phyloP scores from a whole-genome alignment of 2,888 invertebrate species.

The Buathra laborator region DNA sequence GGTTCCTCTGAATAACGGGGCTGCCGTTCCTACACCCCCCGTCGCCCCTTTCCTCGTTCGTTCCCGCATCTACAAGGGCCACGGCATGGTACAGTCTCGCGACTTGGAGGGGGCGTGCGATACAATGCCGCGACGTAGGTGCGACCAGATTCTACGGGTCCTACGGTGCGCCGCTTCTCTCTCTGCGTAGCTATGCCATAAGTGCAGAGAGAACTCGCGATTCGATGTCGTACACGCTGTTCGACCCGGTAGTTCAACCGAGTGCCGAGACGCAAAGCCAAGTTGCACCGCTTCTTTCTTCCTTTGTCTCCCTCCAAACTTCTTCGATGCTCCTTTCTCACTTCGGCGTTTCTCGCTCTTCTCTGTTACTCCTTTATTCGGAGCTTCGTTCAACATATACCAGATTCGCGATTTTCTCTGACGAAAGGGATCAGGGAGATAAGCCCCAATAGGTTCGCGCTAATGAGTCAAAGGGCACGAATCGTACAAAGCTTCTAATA shows the following conservation, averaged over 20 bases:
- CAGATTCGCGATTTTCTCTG: constrained; percentile 21
- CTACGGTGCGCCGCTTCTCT: constrained; percentile 20
- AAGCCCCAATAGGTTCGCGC: constrained; percentile 33
- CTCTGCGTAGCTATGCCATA: constrained; percentile 17
- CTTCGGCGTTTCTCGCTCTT: constrained; percentile 2
- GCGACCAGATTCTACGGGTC: constrained; percentile 24
- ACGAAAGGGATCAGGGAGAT: constrained; percentile 8
- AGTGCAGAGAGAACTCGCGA: constrained; percentile 53
- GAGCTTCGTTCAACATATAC: not conserved
- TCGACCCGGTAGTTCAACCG: constrained; percentile 56
- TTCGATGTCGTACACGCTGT: constrained; percentile 67
- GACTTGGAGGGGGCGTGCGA: constrained; percentile 20
- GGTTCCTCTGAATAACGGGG: constrained; percentile 58
- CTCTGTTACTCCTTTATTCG: not conserved
- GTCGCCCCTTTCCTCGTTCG: constrained; percentile 51
- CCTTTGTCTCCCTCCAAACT: constrained; percentile 8
- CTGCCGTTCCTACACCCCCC: constrained; percentile 4
- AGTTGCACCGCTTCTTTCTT: constrained; percentile 19
- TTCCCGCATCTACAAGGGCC: constrained; percentile 25
- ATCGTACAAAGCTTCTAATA: not conserved
- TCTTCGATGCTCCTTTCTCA: constrained; percentile 4
- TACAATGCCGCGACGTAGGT: constrained; percentile 51
- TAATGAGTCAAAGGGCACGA: constrained; percentile 55
- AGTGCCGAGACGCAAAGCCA: constrained; percentile 13
- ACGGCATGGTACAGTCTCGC: constrained; percentile 26